Conservation (phyloP, 2,888 invertebrate species). For the Anorthoa munda region DNA sequence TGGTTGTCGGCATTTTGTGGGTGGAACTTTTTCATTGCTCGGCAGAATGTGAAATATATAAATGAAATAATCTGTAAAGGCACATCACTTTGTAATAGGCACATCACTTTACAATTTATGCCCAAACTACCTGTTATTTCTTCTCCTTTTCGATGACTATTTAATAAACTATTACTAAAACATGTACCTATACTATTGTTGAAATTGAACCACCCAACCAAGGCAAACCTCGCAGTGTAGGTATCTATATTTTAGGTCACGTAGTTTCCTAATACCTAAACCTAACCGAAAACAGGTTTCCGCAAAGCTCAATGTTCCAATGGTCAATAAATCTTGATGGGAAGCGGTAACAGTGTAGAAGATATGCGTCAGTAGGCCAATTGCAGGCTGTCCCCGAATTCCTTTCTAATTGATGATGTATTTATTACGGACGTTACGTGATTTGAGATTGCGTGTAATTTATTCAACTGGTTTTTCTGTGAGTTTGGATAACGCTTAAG, state of each 20-base stretch:
- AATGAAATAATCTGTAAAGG: too few relatives aligned
- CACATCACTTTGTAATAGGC: neutral
- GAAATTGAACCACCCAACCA: conserved; percentile 15
- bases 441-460: neutral
- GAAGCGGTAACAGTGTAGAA: conserved; percentile 25
- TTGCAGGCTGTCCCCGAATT: conserved; percentile 16
- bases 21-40: too few relatives aligned
- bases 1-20: too few relatives aligned
- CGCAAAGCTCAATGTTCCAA: conserved; percentile 46
- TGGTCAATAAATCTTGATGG: conserved; percentile 56
- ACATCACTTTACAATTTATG: neutral
- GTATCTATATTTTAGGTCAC: conserved; percentile 60
- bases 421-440: conserved; percentile 21
- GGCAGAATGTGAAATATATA: too few relatives aligned
- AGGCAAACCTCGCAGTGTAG: conserved; percentile 28
- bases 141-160: too few relatives aligned
- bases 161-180: neutral
- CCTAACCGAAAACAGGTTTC: conserved; percentile 54
- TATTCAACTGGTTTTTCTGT: conserved; percentile 3
- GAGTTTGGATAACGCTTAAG: neutral
- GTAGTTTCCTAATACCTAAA: conserved; percentile 41
- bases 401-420: conserved; percentile 3
- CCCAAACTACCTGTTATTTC: too few relatives aligned
- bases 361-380: conserved; percentile 53
- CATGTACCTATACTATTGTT: conserved; percentile 20